Base-by-base conservation (phyloP, 2,797 vertebrate genomes). In the Myotis findleyi region DNA sequence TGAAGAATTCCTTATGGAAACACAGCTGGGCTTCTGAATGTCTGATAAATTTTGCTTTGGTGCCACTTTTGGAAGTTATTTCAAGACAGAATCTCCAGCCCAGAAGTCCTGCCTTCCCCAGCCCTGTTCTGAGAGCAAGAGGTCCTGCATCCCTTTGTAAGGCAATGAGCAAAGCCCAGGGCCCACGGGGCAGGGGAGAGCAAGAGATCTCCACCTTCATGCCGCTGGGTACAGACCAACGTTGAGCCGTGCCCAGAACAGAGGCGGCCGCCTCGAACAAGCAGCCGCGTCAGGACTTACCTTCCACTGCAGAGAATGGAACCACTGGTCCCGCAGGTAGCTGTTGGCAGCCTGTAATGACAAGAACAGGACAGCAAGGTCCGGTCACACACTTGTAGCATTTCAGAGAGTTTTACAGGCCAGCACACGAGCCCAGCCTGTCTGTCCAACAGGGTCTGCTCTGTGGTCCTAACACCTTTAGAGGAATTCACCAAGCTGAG, bases 261-360 rank as follows among this genome's bases (percentile, higher is more conserved):
- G 44, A 69, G 59, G 77, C 0, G 6, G 36, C 41, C 0, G 0
- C n/a, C 16, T 5, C 4, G 1, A 7, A 38, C 0, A 0, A 59
- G 33, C 36, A 8, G 17, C 25, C 0, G 0, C 2, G 36, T 4
- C 23, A 93, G 33, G 64, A 97, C 98, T 98, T 98, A 99, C 99
- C 99, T 99, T 99, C 99, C 99, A 99, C 98, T 99, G 99, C 96
- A 99, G 98, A 41, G 99, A 99, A 98, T 99, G 99, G 99, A 99
- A 99, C 99, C 99, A 99, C 98, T 99, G 99, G 98, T 99, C 99
- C 98, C 99, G 99, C 97, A 99, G 98, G 98, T 99, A 99, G 98
- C 99, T 99, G 99, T 99, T 99, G 93, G 99, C 99, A 97, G 99
- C 99, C 99, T 99, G 98, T 84, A 98, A 98, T 36, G 75, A 97